Base-by-base conservation (phyloP, 1,140 invertebrate genomes). In the Sycophaga agraensis region DNA sequence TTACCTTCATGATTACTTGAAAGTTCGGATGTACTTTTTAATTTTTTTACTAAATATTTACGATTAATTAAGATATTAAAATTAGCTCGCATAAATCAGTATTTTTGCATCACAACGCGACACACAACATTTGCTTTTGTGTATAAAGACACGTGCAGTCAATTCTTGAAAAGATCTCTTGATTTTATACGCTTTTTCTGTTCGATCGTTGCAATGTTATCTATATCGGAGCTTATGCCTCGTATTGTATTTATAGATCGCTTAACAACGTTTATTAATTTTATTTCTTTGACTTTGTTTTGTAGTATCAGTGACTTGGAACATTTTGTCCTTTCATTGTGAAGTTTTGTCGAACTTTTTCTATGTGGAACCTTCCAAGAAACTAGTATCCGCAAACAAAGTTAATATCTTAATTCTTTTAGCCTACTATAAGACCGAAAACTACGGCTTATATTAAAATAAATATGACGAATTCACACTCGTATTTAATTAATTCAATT, bases 221-320 rank as follows among this genome's bases (percentile, higher is more conserved):
- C 68, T 70, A 70, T 75, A 70, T 53, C 68, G 67, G 75, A 80
- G 78, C 75, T 80, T 79, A 77, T 70, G 75, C 75, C 75, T 79
- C 75, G 74, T 78, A 75, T 72, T 80, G 74, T 79, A 79, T 80
- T 79, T 79, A 78, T 79, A 76, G 72, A 78, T 79, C 75, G 75
- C 75, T 74, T 76, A 72, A 63, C 58, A 62, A 70, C 59, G 48
- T 63, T 56, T 66, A 19, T 62, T 69, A 42, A 51, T 55, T 69
- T 70, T 67, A 54, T 70, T 72, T 68, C 39, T 53, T 62, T 64
- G 42, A 65, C 19, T 37, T 59, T 59, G 21, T 58, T 49, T 45
- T 12, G n/a, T 49, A 39, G 24, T 40, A 12, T 14, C 39, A 19
- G 49, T 45, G 28, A 26, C 21, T 28, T 22, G 37, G 34, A 14